Percentiles rank a stretch among this genome's conserved stretches.
phyloP scores from a whole-genome alignment of 2,113 vertebrate genomes.

The Atlantisia rogersi region DNA sequence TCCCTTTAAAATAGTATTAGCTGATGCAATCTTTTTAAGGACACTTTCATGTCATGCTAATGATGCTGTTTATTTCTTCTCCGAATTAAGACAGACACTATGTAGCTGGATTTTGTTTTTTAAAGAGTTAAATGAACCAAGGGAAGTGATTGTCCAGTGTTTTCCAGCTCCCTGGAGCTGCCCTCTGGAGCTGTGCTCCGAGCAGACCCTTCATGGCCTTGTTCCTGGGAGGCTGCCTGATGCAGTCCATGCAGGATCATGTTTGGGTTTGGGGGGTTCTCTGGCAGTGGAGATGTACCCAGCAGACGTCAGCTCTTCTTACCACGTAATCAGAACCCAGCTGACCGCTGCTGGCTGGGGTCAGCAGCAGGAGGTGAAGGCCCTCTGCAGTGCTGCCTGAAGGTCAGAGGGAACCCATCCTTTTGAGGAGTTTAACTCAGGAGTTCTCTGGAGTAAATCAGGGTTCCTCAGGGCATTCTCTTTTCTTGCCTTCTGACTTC shows the following conservation, averaged over 20 bases:
- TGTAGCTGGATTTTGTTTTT: not conserved
- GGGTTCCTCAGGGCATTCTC: not conserved
- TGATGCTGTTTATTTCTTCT: not conserved
- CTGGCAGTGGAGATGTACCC: not conserved
- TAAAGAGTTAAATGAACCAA: not conserved
- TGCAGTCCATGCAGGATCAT: not conserved
- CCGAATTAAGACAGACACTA: not conserved
- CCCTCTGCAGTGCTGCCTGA: not conserved
- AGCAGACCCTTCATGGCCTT: not conserved
- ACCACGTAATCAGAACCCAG: not conserved
- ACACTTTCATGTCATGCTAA: not conserved
- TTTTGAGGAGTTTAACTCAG: not conserved
- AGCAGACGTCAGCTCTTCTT: not conserved
- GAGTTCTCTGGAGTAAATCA: not conserved
- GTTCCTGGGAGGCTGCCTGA: not conserved
- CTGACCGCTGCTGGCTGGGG: not conserved
- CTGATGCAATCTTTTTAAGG: not conserved
- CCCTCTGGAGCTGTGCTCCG: not conserved
- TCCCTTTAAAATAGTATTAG: not conserved
- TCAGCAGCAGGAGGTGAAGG: not conserved
- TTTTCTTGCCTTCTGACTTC: not conserved
- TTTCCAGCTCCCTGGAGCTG: not conserved
- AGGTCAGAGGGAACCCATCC: not conserved
- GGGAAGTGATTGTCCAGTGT: not conserved
- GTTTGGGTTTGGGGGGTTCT: not conserved